Percentiles rank a stretch among this genome's conserved stretches.
Evolutionary conservation across 1,140 invertebrate genomes (phyloP).

Genomic region (Drosophila pseudoobscura): DNA sequence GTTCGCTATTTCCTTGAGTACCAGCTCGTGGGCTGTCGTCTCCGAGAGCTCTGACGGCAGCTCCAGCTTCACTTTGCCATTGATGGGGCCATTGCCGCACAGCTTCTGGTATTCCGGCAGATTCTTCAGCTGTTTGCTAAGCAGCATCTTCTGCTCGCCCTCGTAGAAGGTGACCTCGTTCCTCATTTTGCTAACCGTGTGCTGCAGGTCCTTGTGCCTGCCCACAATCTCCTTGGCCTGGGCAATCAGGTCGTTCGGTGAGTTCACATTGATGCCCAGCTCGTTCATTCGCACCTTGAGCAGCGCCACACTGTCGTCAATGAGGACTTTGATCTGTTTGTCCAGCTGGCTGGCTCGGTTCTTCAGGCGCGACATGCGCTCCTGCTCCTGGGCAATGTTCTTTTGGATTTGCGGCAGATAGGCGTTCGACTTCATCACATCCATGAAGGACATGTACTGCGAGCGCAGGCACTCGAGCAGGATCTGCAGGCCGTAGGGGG

Average conservation of each 20-base stretch:
- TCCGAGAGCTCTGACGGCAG: constrained; percentile 84
- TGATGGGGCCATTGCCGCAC: constrained; percentile 22
- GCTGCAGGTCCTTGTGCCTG: constrained; percentile 94
- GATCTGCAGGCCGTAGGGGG: constrained; percentile 93
- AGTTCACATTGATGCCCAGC: constrained; percentile 92
- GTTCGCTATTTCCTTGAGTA: constrained; percentile 92
- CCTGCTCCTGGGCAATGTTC: constrained; percentile 93
- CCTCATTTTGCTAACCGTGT: constrained; percentile 92
- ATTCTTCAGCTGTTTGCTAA: constrained; percentile 84
- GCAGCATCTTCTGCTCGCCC: constrained; percentile 88
- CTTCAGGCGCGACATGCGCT: constrained; percentile 91
- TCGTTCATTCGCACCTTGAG: constrained; percentile 95
- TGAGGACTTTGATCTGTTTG: constrained; percentile 94
- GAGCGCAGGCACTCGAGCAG: constrained; percentile 92
- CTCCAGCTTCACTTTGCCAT: constrained; percentile 73
- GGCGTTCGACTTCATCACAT: constrained; percentile 90
- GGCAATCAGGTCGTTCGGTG: constrained; percentile 92
- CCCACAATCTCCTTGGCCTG: constrained; percentile 97
- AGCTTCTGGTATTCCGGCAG: constrained; percentile 85
- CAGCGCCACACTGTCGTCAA: constrained; percentile 95
- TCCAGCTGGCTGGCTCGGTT: constrained; percentile 92
- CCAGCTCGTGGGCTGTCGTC: constrained; percentile 89
- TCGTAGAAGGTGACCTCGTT: constrained; percentile 88
- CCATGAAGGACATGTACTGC: constrained; percentile 92
- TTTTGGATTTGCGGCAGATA: constrained; percentile 89